phyloP scores from a whole-genome alignment of 2,888 invertebrate species.

The Philaethria dido region DNA sequence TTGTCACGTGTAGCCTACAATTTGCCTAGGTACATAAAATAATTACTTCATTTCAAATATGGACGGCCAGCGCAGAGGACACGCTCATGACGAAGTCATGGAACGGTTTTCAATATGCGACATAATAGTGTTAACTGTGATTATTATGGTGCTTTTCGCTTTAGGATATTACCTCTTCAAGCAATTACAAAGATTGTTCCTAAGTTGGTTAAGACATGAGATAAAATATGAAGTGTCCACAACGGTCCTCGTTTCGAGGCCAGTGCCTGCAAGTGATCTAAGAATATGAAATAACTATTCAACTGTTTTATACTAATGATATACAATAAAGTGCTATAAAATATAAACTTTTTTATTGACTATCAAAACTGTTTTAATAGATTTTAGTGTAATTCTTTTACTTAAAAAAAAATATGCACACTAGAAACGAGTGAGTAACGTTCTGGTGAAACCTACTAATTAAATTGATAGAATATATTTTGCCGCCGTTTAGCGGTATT shows the following conservation, averaged over 20 bases:
- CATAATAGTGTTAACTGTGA: conserved; percentile 50
- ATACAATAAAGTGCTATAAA: conserved; percentile 23
- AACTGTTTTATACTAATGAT: not conserved
- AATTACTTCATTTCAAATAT: conserved; percentile 37
- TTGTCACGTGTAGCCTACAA: conserved; percentile 10
- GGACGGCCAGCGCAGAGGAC: conserved; percentile 46
- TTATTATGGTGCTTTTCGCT: conserved; percentile 51
- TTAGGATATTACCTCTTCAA: conserved; percentile 50
- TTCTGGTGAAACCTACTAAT: too few species aligned
- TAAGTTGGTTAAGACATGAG: conserved; percentile 51
- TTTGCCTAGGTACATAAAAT: not conserved
- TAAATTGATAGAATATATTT: too few species aligned
- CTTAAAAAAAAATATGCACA: too few species aligned
- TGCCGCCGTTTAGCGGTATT: too few species aligned
- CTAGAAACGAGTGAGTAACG: too few species aligned
- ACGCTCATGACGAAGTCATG: conserved; percentile 60
- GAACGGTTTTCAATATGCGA: conserved; percentile 54
- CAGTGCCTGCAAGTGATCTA: conserved; percentile 23
- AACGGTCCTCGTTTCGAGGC: conserved; percentile 21
- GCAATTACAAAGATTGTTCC: conserved; percentile 50
- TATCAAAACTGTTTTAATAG: not conserved
- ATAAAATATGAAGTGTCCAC: conserved; percentile 51
- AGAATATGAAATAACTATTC: not conserved
- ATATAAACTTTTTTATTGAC: conserved; percentile 4
- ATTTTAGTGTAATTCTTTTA: too few species aligned